Evolutionary conservation across 2,797 vertebrate species (phyloP).

Genomic region (Echiichthys vipera): DNA sequence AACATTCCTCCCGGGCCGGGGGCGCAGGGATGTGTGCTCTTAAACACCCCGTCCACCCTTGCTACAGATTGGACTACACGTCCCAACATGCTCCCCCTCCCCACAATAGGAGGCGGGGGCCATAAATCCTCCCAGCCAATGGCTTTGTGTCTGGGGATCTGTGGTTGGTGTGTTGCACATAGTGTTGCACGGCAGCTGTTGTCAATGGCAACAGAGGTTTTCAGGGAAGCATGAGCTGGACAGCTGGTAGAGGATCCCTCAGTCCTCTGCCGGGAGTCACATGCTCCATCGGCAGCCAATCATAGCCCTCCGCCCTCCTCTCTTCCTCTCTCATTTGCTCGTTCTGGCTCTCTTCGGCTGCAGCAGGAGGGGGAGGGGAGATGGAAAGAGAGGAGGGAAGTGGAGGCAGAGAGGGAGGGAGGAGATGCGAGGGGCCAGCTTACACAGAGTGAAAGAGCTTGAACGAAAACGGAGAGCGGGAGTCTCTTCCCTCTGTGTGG

Average conservation of each 20-base stretch:
- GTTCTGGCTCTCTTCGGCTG: constrained; percentile 43
- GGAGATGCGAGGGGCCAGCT: constrained; percentile 59
- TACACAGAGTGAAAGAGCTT: constrained; percentile 66
- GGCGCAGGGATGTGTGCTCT: constrained; percentile 43
- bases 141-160: constrained; percentile 59
- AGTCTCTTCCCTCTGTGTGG: constrained; percentile 59
- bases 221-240: constrained; percentile 82
- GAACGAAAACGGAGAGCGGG: constrained; percentile 69
- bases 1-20: constrained; percentile 44
- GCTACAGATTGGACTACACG: constrained; percentile 71
- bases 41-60: not conserved
- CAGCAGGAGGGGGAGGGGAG: constrained; percentile 74
- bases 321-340: constrained; percentile 63
- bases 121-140: constrained; percentile 75
- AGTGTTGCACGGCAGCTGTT: constrained; percentile 79
- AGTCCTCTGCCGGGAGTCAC: constrained; percentile 70
- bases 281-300: constrained; percentile 75
- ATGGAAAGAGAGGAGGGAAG: constrained; percentile 68
- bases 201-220: constrained; percentile 86
- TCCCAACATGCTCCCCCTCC: constrained; percentile 79
- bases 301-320: constrained; percentile 49
- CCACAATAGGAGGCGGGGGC: constrained; percentile 52
- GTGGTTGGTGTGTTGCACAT: constrained; percentile 73
- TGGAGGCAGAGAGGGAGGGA: constrained; percentile 47
- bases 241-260: constrained; percentile 82